Conservation (phyloP, 2,113 vertebrate genomes). For the Bos javanicus region DNA sequence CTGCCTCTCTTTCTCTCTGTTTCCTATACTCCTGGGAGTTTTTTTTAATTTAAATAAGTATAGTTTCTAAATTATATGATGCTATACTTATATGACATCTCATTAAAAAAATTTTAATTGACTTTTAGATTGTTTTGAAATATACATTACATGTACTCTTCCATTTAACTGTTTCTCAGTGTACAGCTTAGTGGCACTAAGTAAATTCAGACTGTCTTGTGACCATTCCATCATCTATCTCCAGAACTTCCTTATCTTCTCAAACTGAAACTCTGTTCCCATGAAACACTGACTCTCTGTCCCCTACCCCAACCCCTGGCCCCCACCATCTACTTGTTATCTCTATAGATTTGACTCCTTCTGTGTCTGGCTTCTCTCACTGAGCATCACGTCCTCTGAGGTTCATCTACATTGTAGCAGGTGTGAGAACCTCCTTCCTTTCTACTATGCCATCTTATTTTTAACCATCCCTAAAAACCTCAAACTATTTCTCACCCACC, state of each 20-base stretch:
- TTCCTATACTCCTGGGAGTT: not conserved
- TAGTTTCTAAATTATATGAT: not conserved
- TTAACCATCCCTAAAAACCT: not conserved
- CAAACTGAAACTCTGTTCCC: not conserved
- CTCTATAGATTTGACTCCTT: not conserved
- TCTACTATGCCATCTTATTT: not conserved
- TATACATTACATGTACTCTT: not conserved
- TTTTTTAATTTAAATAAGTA: not conserved
- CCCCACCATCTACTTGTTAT: not conserved
- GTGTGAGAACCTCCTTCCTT: not conserved
- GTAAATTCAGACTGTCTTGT: accelerated
- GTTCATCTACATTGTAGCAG: not conserved
- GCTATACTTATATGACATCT: not conserved
- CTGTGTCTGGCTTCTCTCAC: not conserved
- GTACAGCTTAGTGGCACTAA: not conserved
- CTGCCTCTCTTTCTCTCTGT: not conserved
- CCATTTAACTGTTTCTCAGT: not conserved
- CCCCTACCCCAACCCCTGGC: not conserved
- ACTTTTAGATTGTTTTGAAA: not conserved
- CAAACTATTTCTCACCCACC: not conserved
- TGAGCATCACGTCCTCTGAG: not conserved
- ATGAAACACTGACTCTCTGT: accelerated
- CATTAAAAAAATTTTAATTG: not conserved
- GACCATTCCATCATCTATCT: not conserved
- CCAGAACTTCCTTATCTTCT: not conserved